Percentiles rank a stretch among this genome's conserved stretches.
phyloP scores from a whole-genome alignment of 2,888 invertebrate genomes.

The Ophioninae sp. region DNA sequence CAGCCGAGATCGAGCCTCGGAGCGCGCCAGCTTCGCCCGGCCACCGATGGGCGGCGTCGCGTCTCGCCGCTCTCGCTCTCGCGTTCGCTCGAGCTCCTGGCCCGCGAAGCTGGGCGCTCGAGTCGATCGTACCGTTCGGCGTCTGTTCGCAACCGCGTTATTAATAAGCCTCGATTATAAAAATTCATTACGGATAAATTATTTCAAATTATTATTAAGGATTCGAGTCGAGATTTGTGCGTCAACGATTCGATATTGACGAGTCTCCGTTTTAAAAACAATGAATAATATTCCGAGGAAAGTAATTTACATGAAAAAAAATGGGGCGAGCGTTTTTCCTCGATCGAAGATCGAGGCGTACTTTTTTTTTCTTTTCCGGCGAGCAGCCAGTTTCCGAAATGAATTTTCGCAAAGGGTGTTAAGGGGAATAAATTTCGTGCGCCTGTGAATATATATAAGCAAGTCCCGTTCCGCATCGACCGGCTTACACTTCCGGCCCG shows the following conservation, averaged over 20 bases:
- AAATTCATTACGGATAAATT: too few species aligned
- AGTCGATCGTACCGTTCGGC: not conserved
- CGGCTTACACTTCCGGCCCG: conserved; percentile 27
- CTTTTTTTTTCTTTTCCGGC: conserved; percentile 29
- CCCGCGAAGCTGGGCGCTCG: not conserved
- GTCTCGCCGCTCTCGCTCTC: not conserved
- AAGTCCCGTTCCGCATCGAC: conserved; percentile 24
- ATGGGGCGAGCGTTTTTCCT: too few species aligned
- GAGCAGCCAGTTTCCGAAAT: conserved; percentile 69
- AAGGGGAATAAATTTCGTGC: conserved; percentile 72
- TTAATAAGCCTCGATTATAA: not conserved
- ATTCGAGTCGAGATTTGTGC: not conserved
- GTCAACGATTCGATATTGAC: not conserved
- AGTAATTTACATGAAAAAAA: too few species aligned
- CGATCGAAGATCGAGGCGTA: too few species aligned
- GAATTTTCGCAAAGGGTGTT: conserved; percentile 74
- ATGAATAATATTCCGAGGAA: too few species aligned
- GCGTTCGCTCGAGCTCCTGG: not conserved
- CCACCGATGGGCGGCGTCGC: not conserved
- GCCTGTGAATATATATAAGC: conserved; percentile 2
- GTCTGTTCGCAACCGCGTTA: not conserved
- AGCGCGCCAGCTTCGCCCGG: not conserved
- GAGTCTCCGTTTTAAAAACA: too few species aligned
- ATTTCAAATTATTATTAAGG: too few species aligned
- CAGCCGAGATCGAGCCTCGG: not conserved